A percentile compares a stretch with the other conserved stretches of the same genome.
phyloP scores from a whole-genome alignment of 2,797 vertebrate species.

The Mus minutoides region DNA sequence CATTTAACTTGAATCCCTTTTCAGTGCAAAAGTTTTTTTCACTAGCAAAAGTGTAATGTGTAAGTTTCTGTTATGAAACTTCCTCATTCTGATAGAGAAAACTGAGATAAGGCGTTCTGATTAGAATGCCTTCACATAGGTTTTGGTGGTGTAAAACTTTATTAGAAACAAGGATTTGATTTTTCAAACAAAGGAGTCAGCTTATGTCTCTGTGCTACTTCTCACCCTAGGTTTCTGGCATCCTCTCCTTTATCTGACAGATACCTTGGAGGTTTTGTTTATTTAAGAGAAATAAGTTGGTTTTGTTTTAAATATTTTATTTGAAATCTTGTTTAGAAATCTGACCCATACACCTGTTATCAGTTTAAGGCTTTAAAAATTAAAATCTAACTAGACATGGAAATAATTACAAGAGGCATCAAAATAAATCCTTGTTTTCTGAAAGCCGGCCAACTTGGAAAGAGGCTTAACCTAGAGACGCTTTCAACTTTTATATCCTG shows the following conservation, averaged over 20 bases:
- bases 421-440: neutral
- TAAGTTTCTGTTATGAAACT: slow-evolving; percentile 33
- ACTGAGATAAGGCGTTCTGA: slow-evolving; percentile 2
- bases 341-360: neutral
- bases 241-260: neutral
- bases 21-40: neutral
- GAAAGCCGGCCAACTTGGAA: neutral
- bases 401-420: neutral
- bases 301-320: slow-evolving; percentile 49
- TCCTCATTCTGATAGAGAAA: slow-evolving; percentile 8
- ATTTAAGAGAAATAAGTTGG: neutral
- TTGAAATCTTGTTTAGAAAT: slow-evolving; percentile 27
- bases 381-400: neutral
- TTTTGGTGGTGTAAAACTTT: neutral
- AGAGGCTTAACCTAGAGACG: neutral
- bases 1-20: slow-evolving; percentile 23
- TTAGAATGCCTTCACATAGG: neutral
- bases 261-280: neutral
- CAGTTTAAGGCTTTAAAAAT: neutral
- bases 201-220: neutral
- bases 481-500: neutral
- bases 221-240: neutral
- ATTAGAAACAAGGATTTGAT: neutral
- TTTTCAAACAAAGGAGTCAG: neutral
- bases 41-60: neutral